phyloP scores from a whole-genome alignment of 2,113 vertebrate genomes.

The Poecilia latipinna region DNA sequence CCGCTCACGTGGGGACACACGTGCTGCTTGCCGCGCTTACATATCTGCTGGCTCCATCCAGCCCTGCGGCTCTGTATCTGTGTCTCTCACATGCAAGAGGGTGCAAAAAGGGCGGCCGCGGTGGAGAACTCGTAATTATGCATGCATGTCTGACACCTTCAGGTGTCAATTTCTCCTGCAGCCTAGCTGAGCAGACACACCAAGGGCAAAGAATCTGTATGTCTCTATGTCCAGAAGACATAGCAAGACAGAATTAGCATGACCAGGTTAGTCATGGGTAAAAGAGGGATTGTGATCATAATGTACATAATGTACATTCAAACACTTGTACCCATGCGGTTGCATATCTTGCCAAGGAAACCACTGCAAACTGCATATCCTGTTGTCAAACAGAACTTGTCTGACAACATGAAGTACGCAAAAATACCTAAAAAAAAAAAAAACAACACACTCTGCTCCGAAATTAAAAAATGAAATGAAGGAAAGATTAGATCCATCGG shows the following conservation, averaged over 20 bases:
- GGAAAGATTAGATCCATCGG: no score
- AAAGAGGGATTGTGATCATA: no score
- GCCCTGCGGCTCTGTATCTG: not conserved
- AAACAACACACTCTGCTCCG: no score
- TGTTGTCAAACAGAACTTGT: no score
- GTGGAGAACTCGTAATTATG: not conserved
- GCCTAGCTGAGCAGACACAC: not conserved
- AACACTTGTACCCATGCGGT: no score
- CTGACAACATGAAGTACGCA: no score
- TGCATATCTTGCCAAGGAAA: no score
- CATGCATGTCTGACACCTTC: not conserved
- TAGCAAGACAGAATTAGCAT: not conserved
- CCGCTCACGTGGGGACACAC: slow-evolving; percentile 55
- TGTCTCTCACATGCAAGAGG: not conserved
- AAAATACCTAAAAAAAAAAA: no score
- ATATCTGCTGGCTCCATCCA: not conserved
- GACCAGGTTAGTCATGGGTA: not conserved
- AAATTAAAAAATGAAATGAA: no score
- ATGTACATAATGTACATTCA: no score
- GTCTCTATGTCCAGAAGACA: not conserved
- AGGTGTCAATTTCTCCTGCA: slow-evolving; percentile 8
- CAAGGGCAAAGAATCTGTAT: slow-evolving; percentile 6
- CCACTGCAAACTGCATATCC: no score
- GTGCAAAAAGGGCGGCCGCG: not conserved
- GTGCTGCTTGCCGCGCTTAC: slow-evolving; percentile 26